Conservation (phyloP, 2,888 invertebrate genomes). For the Limenitis camilla region DNA sequence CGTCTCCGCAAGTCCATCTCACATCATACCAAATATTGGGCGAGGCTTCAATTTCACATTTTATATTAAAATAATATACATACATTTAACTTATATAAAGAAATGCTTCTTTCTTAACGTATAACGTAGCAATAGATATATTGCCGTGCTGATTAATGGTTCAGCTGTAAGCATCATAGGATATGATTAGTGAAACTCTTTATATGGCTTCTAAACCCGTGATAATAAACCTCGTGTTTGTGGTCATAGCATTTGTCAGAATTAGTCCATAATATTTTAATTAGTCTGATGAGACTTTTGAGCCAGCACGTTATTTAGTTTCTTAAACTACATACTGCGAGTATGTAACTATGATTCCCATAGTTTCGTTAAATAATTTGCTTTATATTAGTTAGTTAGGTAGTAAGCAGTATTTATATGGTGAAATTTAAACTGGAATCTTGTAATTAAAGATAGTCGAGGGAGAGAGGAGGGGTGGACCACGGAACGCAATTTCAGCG, state of each 20-base stretch:
- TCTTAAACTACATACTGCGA: neutral
- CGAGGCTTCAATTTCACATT: constrained; percentile 25
- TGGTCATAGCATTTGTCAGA: too few species aligned
- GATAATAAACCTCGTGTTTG: too few species aligned
- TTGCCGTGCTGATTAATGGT: too few species aligned
- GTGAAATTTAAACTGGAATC: constrained; percentile 54
- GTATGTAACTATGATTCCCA: neutral
- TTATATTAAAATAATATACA: constrained; percentile 5
- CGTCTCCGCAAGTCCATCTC: constrained; percentile 45
- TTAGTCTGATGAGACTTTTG: too few species aligned
- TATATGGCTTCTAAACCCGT: too few species aligned
- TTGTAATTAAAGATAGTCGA: constrained; percentile 64
- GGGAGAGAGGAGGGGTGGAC: constrained; percentile 37
- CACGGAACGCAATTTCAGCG: constrained; percentile 63
- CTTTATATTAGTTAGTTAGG: neutral
- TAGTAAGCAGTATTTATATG: constrained; percentile 1
- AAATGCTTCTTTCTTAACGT: too few species aligned
- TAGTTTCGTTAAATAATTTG: neutral
- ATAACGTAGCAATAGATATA: too few species aligned
- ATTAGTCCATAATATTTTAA: too few species aligned
- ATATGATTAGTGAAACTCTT: too few species aligned
- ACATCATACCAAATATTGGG: constrained; percentile 34
- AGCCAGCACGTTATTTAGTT: too few species aligned
- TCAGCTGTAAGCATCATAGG: too few species aligned
- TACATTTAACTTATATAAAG: neutral